Evolutionary conservation across 2,113 vertebrate species (phyloP).

Genomic region (Phasianus colchicus): DNA sequence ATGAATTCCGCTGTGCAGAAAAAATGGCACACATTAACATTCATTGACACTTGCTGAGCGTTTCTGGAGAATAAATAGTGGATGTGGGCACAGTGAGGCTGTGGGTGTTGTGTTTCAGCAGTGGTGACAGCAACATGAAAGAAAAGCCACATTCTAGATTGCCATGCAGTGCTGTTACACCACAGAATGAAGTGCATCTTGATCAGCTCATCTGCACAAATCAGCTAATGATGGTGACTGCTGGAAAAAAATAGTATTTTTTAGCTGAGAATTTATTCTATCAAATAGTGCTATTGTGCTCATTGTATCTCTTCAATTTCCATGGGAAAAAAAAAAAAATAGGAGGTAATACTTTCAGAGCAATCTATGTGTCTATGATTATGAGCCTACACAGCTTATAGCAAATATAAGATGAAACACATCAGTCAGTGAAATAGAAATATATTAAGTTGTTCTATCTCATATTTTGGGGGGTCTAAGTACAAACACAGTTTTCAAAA

Average conservation of each 20-base stretch:
- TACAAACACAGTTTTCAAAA: neutral
- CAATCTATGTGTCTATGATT: neutral
- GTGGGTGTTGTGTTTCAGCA: neutral
- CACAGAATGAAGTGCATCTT: neutral
- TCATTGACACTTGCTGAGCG: no score
- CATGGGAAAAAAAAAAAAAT: neutral
- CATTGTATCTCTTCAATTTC: neutral
- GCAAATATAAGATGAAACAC: neutral
- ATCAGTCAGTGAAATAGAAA: neutral
- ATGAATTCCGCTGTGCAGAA: no score
- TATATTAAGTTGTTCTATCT: neutral
- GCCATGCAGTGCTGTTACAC: neutral
- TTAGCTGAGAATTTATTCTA: no score
- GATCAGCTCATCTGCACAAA: neutral
- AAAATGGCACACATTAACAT: no score
- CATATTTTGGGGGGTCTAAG: neutral
- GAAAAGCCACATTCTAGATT: neutral
- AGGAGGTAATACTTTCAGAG: neutral
- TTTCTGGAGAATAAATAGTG: neutral
- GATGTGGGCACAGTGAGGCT: neutral
- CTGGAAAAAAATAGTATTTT: neutral
- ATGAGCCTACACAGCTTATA: neutral
- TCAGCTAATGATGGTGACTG: neutral
- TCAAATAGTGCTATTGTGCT: neutral
- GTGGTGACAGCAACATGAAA: neutral